These are phyloP conservation scores for Lamprologus lemairii DNA, from an alignment of 2,113 vertebrate genomes.

Conservation along the genomic window DNA sequence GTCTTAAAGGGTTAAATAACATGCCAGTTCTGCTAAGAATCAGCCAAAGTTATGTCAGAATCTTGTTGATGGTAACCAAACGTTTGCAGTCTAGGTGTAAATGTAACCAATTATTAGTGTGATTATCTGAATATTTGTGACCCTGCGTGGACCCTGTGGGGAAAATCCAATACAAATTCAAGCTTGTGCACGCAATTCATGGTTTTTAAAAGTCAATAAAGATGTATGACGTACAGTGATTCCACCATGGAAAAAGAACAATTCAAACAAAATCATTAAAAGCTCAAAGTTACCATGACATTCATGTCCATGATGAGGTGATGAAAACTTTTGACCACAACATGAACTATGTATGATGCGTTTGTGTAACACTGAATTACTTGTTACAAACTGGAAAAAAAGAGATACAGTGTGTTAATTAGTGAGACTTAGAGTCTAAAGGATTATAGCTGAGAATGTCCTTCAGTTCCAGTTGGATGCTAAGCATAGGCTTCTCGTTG, in stretches of 20 bases:
- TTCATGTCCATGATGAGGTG: neutral
- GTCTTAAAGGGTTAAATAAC: neutral
- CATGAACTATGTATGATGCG: neutral
- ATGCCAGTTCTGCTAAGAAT: neutral
- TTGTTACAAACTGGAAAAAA: neutral
- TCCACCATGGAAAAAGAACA: neutral
- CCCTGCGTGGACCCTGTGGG: neutral
- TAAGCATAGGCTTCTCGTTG: rapidly evolving
- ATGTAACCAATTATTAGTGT: neutral
- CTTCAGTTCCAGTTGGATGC: neutral
- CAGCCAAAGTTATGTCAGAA: neutral
- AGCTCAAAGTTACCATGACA: neutral
- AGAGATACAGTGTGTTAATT: neutral
- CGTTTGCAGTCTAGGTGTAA: neutral
- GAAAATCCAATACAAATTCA: neutral
- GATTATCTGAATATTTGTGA: neutral
- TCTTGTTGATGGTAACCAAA: neutral
- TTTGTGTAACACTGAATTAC: neutral
- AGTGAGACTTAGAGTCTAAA: neutral
- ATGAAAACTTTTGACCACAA: neutral
- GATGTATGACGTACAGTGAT: rapidly evolving
- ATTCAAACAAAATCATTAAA: neutral
- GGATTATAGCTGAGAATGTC: neutral
- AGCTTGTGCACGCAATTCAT: neutral
- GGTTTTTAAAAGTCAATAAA: rapidly evolving